Base-by-base conservation (phyloP, 37 sponge, comb jelly and placozoan species). In the Petrosia ficiformis region DNA sequence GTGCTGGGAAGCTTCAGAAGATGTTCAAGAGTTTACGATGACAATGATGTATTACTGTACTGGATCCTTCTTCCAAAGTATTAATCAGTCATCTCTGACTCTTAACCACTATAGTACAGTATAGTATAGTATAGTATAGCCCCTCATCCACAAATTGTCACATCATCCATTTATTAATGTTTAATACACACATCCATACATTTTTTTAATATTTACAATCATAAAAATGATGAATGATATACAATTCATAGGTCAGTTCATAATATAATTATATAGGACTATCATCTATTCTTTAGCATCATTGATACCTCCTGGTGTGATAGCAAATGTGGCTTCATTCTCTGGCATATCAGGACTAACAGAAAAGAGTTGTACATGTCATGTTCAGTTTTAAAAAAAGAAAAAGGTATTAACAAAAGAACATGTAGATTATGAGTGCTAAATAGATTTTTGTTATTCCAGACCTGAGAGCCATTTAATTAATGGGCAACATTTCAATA, bases 301-400 rank as follows among this genome's bases (percentile, higher is more conserved):
- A 42, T 82, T 81, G 19, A 98, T 84, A 0, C 99, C 99, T 60
- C 96, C 99, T 34, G 78, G 56, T 28, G 96, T 98, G 28, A 98
- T 95, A 31, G 96, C 91, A 70, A 95, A 98, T 3, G 89, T 98
- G 5, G 99, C 99, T 73, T 98, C 99, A 74, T 77, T 93, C 74
- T 98, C 99, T 8, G 99, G 96, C 92, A 93, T 90, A 66, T 95
- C 96, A 24, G 99, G 99, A 59, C 96, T 93, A 68, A 19, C n/a
- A 21, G 29, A 36, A 33, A 2, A 33, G 28, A n/a, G n/a, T n/a
- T n/a, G n/a, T n/a, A n/a, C n/a, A n/a, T n/a, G n/a, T 68, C 4
- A 8, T 6, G 4, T 35, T 39, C 4, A 3, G 3, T 3, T 4
- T 3, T 3, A 59, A 4, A 59, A 3, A 68, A 69, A 19, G 26